These are phyloP conservation scores for Eulithis testata DNA, from an alignment of 2,888 invertebrate genomes.

Conservation along the genomic window DNA sequence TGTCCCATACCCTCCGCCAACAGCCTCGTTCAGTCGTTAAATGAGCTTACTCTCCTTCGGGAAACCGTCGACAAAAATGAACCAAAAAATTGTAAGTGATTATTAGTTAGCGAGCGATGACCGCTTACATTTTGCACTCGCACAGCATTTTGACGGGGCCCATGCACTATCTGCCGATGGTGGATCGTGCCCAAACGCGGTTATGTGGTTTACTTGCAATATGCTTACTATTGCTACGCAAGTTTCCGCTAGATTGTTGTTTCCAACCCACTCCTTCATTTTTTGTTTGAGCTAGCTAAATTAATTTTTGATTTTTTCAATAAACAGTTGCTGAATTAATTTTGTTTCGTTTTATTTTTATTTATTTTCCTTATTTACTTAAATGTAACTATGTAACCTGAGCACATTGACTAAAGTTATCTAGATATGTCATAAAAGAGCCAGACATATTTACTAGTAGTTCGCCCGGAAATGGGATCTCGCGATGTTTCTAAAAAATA, in stretches of 20 bases:
- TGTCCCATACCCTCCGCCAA: background rate
- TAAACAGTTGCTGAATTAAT: constrained; percentile 12
- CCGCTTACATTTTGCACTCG: background rate
- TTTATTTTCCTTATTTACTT: background rate
- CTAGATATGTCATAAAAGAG: too few species aligned
- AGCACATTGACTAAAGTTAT: too few species aligned
- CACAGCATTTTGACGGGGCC: background rate
- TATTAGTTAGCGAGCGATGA: background rate
- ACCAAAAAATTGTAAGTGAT: constrained; percentile 6
- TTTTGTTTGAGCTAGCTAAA: background rate
- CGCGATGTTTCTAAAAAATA: too few species aligned
- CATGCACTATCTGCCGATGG: background rate
- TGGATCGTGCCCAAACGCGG: background rate
- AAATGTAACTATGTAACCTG: too few species aligned
- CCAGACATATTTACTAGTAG: too few species aligned
- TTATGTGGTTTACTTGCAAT: background rate
- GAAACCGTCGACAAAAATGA: background rate
- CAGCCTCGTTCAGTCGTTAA: constrained; percentile 4
- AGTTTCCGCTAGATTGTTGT: background rate
- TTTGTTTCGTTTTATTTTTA: constrained; percentile 17
- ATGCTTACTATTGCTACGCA: background rate
- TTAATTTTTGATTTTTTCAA: background rate
- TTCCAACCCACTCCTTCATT: background rate
- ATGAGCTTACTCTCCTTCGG: constrained; percentile 6
- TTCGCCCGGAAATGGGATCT: too few species aligned